Percentiles rank a stretch among this genome's conserved stretches.
phyloP scores from a whole-genome alignment of 2,888 invertebrate species.

The Drosophila setosimentum region DNA sequence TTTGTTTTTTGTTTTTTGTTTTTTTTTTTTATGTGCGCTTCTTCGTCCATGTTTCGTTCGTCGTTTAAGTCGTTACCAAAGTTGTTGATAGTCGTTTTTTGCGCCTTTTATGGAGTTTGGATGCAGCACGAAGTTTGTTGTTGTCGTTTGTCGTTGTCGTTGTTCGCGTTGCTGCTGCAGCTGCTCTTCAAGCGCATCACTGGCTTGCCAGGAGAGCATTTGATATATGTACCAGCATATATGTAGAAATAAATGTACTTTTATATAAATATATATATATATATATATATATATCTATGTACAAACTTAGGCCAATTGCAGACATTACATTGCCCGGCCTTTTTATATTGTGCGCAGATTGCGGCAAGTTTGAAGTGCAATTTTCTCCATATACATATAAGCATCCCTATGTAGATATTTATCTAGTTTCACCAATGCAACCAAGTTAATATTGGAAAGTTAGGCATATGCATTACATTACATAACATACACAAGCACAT shows the following conservation, averaged over 20 bases:
- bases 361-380: not conserved
- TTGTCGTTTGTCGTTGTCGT: slow-evolving; percentile 22
- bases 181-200: slow-evolving; percentile 46
- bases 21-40: slow-evolving; percentile 3
- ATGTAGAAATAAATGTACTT: not conserved
- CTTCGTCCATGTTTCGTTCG: slow-evolving; percentile 50
- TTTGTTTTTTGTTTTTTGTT: slow-evolving; percentile 2
- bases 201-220: slow-evolving; percentile 30
- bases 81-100: slow-evolving; percentile 69
- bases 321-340: slow-evolving; percentile 56
- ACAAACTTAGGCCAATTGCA: slow-evolving; percentile 67
- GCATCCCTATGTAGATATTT: not conserved
- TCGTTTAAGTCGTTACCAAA: slow-evolving; percentile 77
- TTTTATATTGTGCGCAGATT: slow-evolving; percentile 13
- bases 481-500: no score
- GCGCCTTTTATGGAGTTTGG: slow-evolving; percentile 71
- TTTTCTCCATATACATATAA: not conserved
- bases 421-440: not conserved
- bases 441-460: not conserved
- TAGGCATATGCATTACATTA: no score
- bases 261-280: not conserved
- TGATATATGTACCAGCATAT: slow-evolving; percentile 23
- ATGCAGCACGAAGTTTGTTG: slow-evolving; percentile 61
- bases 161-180: slow-evolving; percentile 44
- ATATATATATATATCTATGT: slow-evolving; percentile 10